Evolutionary conservation across 2,888 invertebrate species (phyloP).

Genomic region (Macropis europaea): DNA sequence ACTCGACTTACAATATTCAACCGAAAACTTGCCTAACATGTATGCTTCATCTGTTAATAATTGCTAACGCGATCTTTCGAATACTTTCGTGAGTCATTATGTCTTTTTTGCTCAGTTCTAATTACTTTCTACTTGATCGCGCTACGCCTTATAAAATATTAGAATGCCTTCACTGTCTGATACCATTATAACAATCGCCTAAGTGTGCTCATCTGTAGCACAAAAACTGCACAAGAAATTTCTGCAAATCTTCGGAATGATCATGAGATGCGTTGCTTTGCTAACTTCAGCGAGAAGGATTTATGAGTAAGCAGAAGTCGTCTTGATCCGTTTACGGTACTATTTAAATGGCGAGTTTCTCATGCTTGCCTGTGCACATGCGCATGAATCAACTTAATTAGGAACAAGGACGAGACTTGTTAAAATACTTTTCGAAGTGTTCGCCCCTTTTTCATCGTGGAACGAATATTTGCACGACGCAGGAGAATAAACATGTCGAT

Average conservation of each 20-base stretch:
- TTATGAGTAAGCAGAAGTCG: constrained; percentile 6
- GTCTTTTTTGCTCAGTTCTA: neutral
- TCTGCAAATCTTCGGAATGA: neutral
- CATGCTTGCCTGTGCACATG: constrained; percentile 16
- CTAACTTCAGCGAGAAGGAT: neutral
- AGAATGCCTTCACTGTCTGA: neutral
- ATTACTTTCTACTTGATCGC: too few species aligned
- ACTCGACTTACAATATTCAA: too few species aligned
- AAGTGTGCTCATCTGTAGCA: too few species aligned
- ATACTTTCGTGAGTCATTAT: too few species aligned
- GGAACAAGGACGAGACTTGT: constrained; percentile 39
- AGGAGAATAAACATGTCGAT: neutral
- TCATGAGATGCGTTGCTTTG: neutral
- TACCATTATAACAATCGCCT: too few species aligned
- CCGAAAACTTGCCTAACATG: too few species aligned
- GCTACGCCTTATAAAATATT: neutral
- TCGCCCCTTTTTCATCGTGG: constrained; percentile 13
- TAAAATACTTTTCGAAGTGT: constrained; percentile 35
- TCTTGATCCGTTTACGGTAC: constrained; percentile 19
- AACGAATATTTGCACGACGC: constrained; percentile 15
- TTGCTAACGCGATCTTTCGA: too few species aligned
- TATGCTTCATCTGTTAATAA: too few species aligned
- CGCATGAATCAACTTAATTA: constrained; percentile 41
- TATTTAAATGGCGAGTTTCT: constrained; percentile 40
- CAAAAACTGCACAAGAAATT: neutral